A percentile compares a stretch with the other conserved stretches of the same genome.
These are phyloP conservation scores for Oreocharis arfaki DNA, from an alignment of 2,113 vertebrate species.

Conservation along the genomic window DNA sequence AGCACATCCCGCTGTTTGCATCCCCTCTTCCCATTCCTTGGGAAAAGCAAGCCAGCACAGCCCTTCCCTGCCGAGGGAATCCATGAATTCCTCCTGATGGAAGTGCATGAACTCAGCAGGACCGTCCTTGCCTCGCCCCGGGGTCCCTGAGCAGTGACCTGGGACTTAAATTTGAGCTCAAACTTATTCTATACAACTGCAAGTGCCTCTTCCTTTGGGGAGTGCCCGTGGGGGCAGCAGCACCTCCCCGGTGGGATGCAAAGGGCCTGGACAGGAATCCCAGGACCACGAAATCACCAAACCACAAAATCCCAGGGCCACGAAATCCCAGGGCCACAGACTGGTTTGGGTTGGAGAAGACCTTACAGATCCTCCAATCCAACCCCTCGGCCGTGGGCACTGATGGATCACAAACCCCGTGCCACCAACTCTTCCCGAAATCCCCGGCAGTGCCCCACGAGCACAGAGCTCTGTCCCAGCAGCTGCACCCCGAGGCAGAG, in stretches of 20 bases:
- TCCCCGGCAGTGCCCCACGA: rapidly evolving
- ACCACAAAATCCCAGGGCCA: not conserved
- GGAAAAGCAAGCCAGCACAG: rapidly evolving
- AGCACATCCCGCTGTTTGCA: not conserved
- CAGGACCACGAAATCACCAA: not conserved
- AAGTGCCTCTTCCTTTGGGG: not conserved
- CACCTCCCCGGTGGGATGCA: not conserved
- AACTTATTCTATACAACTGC: rapidly evolving
- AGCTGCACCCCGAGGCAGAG: not conserved
- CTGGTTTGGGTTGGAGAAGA: not conserved
- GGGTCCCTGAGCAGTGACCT: not conserved
- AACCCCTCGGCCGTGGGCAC: not conserved
- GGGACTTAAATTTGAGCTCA: not conserved
- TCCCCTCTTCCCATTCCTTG: rapidly evolving
- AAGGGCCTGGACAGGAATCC: not conserved
- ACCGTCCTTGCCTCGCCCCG: not conserved
- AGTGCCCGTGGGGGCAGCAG: not conserved
- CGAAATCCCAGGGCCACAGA: not conserved
- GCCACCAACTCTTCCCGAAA: not conserved
- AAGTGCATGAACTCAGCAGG: not conserved
- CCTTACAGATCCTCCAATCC: not conserved
- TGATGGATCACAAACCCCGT: not conserved
- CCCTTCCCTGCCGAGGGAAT: not conserved
- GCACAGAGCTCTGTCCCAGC: not conserved
- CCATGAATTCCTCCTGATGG: rapidly evolving